These are phyloP conservation scores for Drosophila dives DNA, from an alignment of 2,888 invertebrate species.

Conservation along the genomic window DNA sequence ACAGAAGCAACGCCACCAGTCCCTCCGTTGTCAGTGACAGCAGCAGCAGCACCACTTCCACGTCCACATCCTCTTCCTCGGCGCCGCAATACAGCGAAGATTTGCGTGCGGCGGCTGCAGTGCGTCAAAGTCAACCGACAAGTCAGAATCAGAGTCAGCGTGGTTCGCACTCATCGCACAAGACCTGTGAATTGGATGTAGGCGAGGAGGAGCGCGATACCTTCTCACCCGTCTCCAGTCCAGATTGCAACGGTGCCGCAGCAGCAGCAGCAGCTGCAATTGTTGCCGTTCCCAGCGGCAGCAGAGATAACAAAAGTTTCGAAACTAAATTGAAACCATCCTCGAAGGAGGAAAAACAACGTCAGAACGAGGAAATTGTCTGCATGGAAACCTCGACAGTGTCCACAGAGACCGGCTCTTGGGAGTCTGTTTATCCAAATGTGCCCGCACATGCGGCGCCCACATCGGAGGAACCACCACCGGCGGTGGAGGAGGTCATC, in stretches of 20 bases:
- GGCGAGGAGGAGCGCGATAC: slow-evolving; percentile 84
- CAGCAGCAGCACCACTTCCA: slow-evolving; percentile 30
- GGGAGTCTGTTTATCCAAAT: slow-evolving; percentile 87
- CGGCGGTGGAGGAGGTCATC: slow-evolving; percentile 43
- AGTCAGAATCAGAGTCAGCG: slow-evolving; percentile 29
- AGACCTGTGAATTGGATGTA: slow-evolving; percentile 83
- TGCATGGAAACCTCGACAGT: slow-evolving; percentile 88
- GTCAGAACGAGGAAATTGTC: slow-evolving; percentile 88
- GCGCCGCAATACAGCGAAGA: slow-evolving; percentile 82
- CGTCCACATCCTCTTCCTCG: slow-evolving; percentile 69
- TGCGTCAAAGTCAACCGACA: slow-evolving; percentile 28
- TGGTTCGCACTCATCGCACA: slow-evolving; percentile 72
- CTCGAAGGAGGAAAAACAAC: slow-evolving; percentile 87
- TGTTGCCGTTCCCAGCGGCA: slow-evolving; percentile 31
- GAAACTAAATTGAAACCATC: slow-evolving; percentile 67
- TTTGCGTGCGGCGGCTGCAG: slow-evolving; percentile 47
- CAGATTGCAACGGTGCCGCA: slow-evolving; percentile 61
- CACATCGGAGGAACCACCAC: slow-evolving; percentile 5
- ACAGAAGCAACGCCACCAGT: slow-evolving; percentile 54
- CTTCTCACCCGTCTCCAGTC: slow-evolving; percentile 83
- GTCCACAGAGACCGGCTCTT: slow-evolving; percentile 88
- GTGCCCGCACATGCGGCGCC: slow-evolving; percentile 1
- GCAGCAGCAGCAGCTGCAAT: slow-evolving; percentile 2
- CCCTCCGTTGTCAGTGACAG: slow-evolving; percentile 55
- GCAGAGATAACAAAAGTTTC: slow-evolving; percentile 76